phyloP scores from a whole-genome alignment of 2,888 invertebrate species.

The Aleiodes alternator region DNA sequence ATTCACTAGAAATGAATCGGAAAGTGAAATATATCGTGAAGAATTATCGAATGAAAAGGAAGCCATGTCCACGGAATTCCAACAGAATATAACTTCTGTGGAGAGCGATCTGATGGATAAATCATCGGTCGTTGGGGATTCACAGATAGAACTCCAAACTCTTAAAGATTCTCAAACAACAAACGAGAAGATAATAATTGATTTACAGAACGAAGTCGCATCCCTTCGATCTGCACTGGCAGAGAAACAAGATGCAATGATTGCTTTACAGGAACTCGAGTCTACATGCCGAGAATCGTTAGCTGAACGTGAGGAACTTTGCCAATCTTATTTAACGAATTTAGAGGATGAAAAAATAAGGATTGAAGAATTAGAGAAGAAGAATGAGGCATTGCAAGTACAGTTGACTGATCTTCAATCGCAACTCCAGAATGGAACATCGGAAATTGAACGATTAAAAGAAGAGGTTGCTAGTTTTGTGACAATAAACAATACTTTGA shows the following conservation, averaged over 20 bases:
- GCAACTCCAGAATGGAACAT: slow-evolving; percentile 1
- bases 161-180: background rate
- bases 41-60: slow-evolving; percentile 27
- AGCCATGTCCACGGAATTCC: background rate
- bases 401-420: slow-evolving; percentile 11
- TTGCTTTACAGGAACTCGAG: background rate
- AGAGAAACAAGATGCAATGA: slow-evolving; percentile 9
- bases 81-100: slow-evolving; percentile 8
- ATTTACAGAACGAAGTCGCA: slow-evolving; percentile 12
- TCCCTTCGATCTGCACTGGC: slow-evolving; percentile 1
- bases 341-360: background rate
- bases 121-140: background rate
- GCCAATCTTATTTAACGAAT: slow-evolving; percentile 7
- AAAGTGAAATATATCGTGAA: background rate
- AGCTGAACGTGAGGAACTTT: slow-evolving; percentile 9
- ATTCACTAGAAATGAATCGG: too few relatives aligned
- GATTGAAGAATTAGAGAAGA: background rate
- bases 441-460: slow-evolving; percentile 31
- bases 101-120: slow-evolving; percentile 2
- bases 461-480: background rate
- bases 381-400: background rate
- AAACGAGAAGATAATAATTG: slow-evolving; percentile 12
- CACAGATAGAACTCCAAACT: slow-evolving; percentile 10
- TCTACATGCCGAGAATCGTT: slow-evolving; percentile 22
- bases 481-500: background rate